Conservation (phyloP, 2,797 vertebrate genomes). For the Syndactyla subalaris region DNA sequence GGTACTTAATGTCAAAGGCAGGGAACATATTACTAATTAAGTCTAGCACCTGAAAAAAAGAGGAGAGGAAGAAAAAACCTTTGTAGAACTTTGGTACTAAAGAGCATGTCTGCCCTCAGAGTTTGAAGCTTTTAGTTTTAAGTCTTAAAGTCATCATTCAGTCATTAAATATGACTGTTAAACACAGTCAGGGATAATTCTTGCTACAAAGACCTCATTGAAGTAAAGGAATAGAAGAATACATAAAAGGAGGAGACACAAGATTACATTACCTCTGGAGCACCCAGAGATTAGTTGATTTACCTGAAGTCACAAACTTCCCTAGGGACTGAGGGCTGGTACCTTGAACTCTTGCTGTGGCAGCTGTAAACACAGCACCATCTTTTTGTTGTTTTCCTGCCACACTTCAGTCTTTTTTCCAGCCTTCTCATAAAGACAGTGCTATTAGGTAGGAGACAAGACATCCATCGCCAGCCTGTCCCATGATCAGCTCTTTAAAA, state of each 20-base stretch:
- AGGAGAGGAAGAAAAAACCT: neutral
- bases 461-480: neutral
- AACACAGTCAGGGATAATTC: neutral
- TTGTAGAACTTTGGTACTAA: neutral
- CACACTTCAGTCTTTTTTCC: neutral
- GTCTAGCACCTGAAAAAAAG: neutral
- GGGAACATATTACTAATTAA: neutral
- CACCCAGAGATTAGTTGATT: neutral
- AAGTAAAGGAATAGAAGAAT: neutral
- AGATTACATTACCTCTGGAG: neutral
- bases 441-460: neutral
- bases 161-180: neutral
- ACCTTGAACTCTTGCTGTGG: neutral
- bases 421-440: neutral
- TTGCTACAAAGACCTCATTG: neutral
- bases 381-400: neutral
- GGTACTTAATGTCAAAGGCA: neutral
- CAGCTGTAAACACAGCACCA: neutral
- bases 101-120: neutral
- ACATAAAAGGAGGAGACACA: neutral
- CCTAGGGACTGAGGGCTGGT: no score
- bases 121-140: neutral
- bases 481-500: neutral
- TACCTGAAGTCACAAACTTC: neutral
- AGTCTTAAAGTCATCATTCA: neutral